Evolutionary conservation across 2,888 invertebrate genomes (phyloP), one percentile per base, ranked within the genome.

Genomic region (Resseliella maxima): DNA sequence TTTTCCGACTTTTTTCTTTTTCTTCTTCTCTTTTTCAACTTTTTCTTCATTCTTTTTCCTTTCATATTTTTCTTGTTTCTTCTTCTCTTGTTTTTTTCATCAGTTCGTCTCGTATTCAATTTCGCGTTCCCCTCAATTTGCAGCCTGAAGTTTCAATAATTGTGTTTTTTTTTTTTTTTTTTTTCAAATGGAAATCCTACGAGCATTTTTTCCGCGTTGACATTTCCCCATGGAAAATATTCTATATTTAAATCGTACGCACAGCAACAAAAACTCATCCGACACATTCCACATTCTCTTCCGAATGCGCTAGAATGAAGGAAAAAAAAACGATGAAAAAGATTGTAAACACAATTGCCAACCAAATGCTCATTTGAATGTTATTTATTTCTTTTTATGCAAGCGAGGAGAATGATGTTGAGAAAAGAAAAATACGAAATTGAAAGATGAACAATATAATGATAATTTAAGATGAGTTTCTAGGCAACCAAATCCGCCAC

Each of bases 181-280:
- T 45, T n/a, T n/a, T n/a, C n/a, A n/a, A n/a, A n/a, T n/a, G 21
- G 18, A 2, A 72, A 72, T 31, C 31, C 72, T 15, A 72, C 72
- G 10, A 59, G 27, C n/a, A 72, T 72, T 27, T 72, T n/a, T 8
- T 35, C 35, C 8, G 72, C 31, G 10, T 72, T 27, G 59, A 3
- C 31, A 72, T 72, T 72, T 72, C 31, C 72, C 31, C 72, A 72
- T 72, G 72, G 72, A 72, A 27, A 31, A 72, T 1, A 18, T 15
- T 72, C 72, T 72, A 72, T 72, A 72, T 72, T 72, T 72, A 72
- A 35, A 72, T n/a, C 31, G 27, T 31, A 72, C 72, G 31, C 72
- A 72, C 24, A 59, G 27, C 46, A 18, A 59, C 24, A 10, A 59
- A 2, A 59, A 0, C 5, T 18, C 46, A 12, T 24, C 2, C 18